Evolutionary conservation across 2,888 invertebrate species (phyloP).

Genomic region (Gortyna flavago): DNA sequence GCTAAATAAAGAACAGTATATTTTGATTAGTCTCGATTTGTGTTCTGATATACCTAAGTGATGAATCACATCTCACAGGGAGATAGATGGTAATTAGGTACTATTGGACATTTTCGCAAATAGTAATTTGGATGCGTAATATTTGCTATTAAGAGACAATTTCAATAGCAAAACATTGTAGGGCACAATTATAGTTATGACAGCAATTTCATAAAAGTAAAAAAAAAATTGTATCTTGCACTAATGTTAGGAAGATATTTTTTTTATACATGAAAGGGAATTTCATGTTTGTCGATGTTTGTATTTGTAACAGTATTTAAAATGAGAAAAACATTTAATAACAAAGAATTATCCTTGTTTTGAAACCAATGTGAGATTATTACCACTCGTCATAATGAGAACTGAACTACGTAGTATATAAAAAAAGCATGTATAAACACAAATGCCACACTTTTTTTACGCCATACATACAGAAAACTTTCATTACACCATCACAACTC

Average conservation of each 20-base stretch:
- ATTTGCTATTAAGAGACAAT: no score
- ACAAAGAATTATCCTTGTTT: not conserved
- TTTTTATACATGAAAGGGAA: no score
- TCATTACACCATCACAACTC: constrained; percentile 35
- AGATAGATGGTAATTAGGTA: not conserved
- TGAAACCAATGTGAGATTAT: not conserved
- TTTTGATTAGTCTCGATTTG: not conserved
- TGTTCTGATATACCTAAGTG: not conserved
- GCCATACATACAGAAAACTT: constrained; percentile 38
- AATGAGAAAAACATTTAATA: not conserved
- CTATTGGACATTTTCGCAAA: not conserved
- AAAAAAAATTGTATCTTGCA: no score
- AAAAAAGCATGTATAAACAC: not conserved
- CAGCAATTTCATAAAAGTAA: no score
- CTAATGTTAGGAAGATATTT: no score
- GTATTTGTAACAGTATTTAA: not conserved
- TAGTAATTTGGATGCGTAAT: not conserved
- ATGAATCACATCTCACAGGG: not conserved
- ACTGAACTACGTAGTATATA: no score
- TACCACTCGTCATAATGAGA: no score
- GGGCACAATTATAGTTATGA: no score
- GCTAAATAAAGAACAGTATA: not conserved
- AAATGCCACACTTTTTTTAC: not conserved
- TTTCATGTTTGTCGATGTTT: not conserved
- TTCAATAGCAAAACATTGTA: no score